Evolutionary conservation across 2,113 vertebrate species (phyloP).

Genomic region (Corynorhinus townsendii): DNA sequence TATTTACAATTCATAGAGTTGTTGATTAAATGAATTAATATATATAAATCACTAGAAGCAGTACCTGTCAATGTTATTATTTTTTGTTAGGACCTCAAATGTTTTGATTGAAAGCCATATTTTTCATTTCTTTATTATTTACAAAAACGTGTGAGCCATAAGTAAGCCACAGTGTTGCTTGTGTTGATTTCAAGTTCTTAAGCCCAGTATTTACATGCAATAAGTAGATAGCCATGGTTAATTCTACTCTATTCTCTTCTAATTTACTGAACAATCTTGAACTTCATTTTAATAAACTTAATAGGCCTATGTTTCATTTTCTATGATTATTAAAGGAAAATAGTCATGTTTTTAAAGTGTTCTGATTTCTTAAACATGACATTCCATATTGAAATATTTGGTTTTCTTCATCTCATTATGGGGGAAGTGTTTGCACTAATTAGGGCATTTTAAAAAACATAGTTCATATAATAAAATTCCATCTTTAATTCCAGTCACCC

Average conservation of each 20-base stretch:
- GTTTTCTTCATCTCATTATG: neutral
- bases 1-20: neutral
- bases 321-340: neutral
- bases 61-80: neutral
- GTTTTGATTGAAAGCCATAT: neutral
- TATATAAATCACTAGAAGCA: neutral
- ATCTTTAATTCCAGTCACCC: neutral
- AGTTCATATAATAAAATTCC: neutral
- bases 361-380: neutral
- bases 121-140: neutral
- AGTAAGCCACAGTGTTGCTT: neutral
- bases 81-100: neutral
- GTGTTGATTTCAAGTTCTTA: neutral
- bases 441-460: neutral
- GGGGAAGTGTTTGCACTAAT: neutral
- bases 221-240: neutral
- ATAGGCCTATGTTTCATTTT: neutral
- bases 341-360: neutral
- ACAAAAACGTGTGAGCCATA: neutral
- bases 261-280: neutral
- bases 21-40: neutral
- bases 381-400: conserved; percentile 1
- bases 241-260: neutral
- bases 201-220: neutral
- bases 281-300: neutral